Evolutionary conservation across 2,113 vertebrate species (phyloP).

Genomic region (Archilochus colubris): DNA sequence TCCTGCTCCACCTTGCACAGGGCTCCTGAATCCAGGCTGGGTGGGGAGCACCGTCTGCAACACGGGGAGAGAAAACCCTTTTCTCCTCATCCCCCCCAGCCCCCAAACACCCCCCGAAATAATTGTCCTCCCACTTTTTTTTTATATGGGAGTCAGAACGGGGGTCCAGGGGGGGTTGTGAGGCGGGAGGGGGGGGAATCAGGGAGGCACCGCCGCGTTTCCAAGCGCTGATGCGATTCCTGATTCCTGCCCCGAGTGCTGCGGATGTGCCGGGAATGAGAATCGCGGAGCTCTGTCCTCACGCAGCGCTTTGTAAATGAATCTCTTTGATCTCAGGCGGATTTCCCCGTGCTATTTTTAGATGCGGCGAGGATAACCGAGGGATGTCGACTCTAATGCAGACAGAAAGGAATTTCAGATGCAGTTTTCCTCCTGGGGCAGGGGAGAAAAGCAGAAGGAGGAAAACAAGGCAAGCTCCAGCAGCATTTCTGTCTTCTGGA

Average conservation of each 20-base stretch:
- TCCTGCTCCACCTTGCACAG: neutral
- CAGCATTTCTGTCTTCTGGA: neutral
- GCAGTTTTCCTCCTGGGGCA: conserved; percentile 34
- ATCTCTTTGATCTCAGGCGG: conserved; percentile 55
- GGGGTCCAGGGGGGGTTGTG: neutral
- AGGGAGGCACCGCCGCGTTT: neutral
- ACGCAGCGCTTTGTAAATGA: conserved; percentile 1
- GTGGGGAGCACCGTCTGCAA: neutral
- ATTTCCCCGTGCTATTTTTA: conserved; percentile 61
- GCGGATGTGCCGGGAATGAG: conserved; percentile 27
- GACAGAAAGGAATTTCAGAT: conserved; percentile 26
- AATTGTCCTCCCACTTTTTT: neutral
- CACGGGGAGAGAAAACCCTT: neutral
- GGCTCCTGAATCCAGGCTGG: neutral
- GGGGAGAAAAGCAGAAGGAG: neutral
- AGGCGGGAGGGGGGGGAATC: neutral
- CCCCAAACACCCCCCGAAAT: accelerated
- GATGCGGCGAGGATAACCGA: conserved; percentile 3
- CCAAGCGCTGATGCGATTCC: neutral
- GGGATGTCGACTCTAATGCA: conserved; percentile 42
- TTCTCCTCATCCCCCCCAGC: neutral
- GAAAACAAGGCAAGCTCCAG: neutral
- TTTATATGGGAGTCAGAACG: neutral
- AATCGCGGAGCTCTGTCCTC: neutral
- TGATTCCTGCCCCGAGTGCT: neutral